Conservation (phyloP, 1,140 invertebrate species). For the Diachasmimorpha longicaudata region DNA sequence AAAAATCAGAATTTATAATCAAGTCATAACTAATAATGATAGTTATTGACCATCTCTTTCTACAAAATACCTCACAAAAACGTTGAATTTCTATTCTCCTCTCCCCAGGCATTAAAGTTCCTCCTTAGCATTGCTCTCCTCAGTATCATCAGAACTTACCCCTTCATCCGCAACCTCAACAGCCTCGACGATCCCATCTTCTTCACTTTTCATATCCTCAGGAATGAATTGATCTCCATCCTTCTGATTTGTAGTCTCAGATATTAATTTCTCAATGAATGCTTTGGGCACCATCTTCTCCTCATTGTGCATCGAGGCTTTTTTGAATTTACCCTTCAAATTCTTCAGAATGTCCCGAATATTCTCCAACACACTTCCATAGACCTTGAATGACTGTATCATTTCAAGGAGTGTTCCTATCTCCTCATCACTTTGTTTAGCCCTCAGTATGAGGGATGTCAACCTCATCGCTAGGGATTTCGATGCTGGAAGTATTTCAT, state of each 20-base stretch:
- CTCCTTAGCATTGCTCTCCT: not conserved
- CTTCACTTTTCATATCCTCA: not conserved
- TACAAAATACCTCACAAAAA: not conserved
- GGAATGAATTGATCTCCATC: not conserved
- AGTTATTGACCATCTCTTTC: not conserved
- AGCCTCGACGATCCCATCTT: not conserved
- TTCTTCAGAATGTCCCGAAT: conserved; percentile 9
- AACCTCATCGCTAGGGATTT: not conserved
- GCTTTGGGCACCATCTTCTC: too few relatives aligned
- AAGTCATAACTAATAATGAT: not conserved
- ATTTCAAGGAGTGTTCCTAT: not conserved
- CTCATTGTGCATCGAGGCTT: not conserved
- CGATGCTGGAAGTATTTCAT: not conserved
- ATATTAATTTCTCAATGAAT: not conserved
- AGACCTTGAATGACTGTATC: conserved; percentile 6
- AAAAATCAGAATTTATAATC: not conserved
- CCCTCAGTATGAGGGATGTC: not conserved
- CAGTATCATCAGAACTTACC: not conserved
- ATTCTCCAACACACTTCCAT: conserved; percentile 14
- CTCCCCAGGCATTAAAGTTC: not conserved
- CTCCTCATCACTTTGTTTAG: not conserved
- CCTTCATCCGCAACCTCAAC: not conserved
- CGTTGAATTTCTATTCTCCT: not conserved
- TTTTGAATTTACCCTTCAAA: not conserved
- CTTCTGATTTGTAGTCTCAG: not conserved